Conservation (phyloP, 2,888 invertebrate species). For the Archips crataeganus region DNA sequence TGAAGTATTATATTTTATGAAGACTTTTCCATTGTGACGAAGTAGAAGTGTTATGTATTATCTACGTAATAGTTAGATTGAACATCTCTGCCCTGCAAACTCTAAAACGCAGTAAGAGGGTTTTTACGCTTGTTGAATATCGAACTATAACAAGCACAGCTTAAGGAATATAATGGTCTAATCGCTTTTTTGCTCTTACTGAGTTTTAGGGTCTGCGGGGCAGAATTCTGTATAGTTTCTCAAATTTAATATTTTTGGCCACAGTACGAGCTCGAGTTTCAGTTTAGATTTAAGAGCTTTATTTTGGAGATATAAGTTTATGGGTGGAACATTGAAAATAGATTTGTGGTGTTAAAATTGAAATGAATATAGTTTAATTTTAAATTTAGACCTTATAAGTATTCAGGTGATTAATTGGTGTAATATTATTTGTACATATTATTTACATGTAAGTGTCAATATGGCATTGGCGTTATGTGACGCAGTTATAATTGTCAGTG, state of each 20-base stretch:
- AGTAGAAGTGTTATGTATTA: neutral
- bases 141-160: too few species aligned
- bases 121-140: too few species aligned
- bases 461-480: neutral
- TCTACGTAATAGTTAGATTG: neutral
- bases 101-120: too few species aligned
- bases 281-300: neutral
- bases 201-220: too few species aligned
- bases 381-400: neutral
- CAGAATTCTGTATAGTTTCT: neutral
- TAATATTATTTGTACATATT: slow-evolving; percentile 4
- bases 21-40: slow-evolving; percentile 16
- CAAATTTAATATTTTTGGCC: neutral
- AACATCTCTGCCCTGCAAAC: neutral
- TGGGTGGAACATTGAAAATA: neutral
- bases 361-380: neutral
- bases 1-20: slow-evolving; percentile 23
- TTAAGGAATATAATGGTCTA: too few species aligned
- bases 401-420: slow-evolving; percentile 11
- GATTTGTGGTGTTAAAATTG: neutral
- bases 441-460: neutral
- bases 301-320: neutral
- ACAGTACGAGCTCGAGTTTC: neutral
- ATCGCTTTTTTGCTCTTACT: too few species aligned
- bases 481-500: neutral